Base-by-base conservation (phyloP, 2,888 invertebrate species). In the Boloria euphrosyne region DNA sequence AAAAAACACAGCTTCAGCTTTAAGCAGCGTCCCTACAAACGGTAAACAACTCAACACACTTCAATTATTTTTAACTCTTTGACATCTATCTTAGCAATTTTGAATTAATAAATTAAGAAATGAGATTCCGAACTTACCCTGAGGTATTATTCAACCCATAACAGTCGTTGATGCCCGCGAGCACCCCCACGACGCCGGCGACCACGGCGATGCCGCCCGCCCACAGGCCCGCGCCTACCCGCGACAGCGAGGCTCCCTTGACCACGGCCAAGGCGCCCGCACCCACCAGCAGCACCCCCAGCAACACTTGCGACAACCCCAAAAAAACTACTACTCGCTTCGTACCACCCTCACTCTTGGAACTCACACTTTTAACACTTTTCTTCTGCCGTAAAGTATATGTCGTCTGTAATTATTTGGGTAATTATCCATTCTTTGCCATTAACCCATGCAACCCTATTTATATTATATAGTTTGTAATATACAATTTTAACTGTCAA, bases 151-250 rank as follows among this genome's bases (percentile, higher is more conserved):
- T 83, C 10, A 91, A 75, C 68, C 91, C 91, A 65, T 92, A 94
- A 80, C 93, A 93, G 74, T 93, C 93, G 72, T 92, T 93, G 73
- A 94, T 93, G 57, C 93, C 93, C 70, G 95, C 94, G 10, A 95
- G 86, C 59, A 95, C 93, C 4, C 95, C 95, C 5, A 94, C 87
- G 0, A 90, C 89, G 1, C 95, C 95, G 0, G 95, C 93, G 6
- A 93, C 93, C 16, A 95, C 93, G 13, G 94, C 94, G 50, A 94
- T 87, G 69, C 94, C 93, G 18, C 95, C 95, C 54, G 95, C 94
- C 95, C 95, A 95, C 64, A 95, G 87, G 3, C 95, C 95, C 2
- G 94, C 95, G 22, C 95, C 95, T 31, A 93, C 93, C 62, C 93
- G 80, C 43, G 94, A 87, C 71, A 93, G 81, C 68, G 92, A 89